Percentiles rank a stretch among this genome's conserved stretches.
phyloP scores from a whole-genome alignment of 2,113 vertebrate genomes.

The Ciconia stormi region DNA sequence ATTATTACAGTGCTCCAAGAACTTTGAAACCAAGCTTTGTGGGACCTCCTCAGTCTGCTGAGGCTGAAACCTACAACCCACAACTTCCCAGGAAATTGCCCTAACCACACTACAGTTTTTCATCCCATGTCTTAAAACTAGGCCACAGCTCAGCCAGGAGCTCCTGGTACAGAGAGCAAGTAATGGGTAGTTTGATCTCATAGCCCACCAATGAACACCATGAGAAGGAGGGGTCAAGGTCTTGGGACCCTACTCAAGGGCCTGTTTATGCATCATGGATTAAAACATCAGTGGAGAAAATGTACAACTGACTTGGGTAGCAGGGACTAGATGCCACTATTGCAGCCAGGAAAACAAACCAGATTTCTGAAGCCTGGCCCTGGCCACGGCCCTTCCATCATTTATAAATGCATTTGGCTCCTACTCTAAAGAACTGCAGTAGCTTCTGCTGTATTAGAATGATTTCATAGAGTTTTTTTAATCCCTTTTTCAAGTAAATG shows the following conservation, averaged over 20 bases:
- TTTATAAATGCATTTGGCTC: neutral
- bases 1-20: neutral
- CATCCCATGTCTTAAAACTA: neutral
- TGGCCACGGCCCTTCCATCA: neutral
- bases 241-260: neutral
- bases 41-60: neutral
- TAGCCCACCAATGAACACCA: neutral
- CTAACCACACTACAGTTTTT: neutral
- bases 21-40: neutral
- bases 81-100: neutral
- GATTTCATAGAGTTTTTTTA: slow-evolving; percentile 17
- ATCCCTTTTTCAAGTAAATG: slow-evolving; percentile 51
- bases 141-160: neutral
- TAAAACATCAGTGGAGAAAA: neutral
- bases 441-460: neutral
- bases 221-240: neutral
- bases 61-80: neutral
- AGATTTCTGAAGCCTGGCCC: neutral
- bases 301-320: neutral
- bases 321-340: neutral
- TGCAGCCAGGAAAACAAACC: neutral
- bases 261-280: neutral
- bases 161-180: neutral
- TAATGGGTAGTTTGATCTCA: neutral
- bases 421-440: neutral